Evolutionary conservation across 2,113 vertebrate genomes (phyloP), one percentile per base, ranked within the genome.

Genomic region (Tragelaphus scriptus): DNA sequence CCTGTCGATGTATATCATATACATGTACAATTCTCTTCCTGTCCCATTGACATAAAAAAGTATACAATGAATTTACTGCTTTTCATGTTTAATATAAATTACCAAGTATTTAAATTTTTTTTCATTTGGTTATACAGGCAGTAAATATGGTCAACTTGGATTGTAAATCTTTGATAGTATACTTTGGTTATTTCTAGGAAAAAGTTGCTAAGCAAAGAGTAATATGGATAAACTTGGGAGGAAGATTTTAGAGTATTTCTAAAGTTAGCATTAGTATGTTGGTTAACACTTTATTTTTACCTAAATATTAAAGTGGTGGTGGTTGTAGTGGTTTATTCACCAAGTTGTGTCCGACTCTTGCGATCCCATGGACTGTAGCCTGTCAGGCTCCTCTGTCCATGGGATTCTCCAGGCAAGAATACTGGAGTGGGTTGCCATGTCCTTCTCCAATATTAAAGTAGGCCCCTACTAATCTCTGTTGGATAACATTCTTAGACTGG

Each of bases 271-370:
- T 0, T 47, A 23, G 12, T 32, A 15, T 92, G 40, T 82, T 80
- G 17, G 5, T 55, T 93, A 85, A 87, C 21, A 75, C 11, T 97
- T 88, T 51, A 32, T 92, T 95, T 97, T 93, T 85, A n/a, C n/a
- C 10, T 94, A 81, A 93, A 36, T 68, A n/a, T n/a, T 94, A 68
- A 96, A 86, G 49, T 30, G 44, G 44, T 44, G 44, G 44, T 44
- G 44, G 44, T 44, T 5, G 44, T 44, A 44, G 44, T 44, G 44
- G 44, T 44, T 44, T 44, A 44, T 44, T 44, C 44, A 44, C 44
- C 44, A 44, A 44, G 44, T 44, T 44, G 44, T 44, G 44, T 44
- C 44, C 44, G 44, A 44, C 44, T 44, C 44, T 44, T 44, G 44
- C 5, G 5, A 44, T 44, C 44, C 44, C 44, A 44, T 44, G 44